A percentile compares a stretch with the other conserved stretches of the same genome.
These are phyloP conservation scores for Macheiramphus alcinus DNA, from an alignment of 2,113 vertebrate genomes.

Conservation along the genomic window DNA sequence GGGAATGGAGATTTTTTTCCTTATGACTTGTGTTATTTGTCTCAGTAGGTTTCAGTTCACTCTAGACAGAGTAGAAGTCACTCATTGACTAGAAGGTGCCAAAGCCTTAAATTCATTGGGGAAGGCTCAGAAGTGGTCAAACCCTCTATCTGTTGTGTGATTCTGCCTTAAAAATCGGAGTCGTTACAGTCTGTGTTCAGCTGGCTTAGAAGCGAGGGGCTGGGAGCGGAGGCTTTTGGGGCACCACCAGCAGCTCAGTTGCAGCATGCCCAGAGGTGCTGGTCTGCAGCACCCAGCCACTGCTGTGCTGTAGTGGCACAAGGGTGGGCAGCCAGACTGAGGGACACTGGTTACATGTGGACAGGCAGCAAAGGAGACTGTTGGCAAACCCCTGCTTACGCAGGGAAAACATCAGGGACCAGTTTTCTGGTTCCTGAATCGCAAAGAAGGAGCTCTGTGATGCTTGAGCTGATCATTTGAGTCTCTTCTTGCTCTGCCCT, in stretches of 20 bases:
- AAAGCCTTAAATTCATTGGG: not conserved
- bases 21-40: not conserved
- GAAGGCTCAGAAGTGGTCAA: not conserved
- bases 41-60: not conserved
- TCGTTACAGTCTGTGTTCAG: rapidly evolving
- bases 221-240: not conserved
- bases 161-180: not conserved
- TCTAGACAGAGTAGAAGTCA: not conserved
- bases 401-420: too few relatives aligned
- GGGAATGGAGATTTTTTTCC: not conserved
- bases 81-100: not conserved
- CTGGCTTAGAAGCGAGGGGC: not conserved
- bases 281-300: not conserved
- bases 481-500: not conserved
- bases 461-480: not conserved
- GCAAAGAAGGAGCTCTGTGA: not conserved
- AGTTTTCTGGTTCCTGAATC: not conserved
- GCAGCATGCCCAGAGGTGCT: not conserved
- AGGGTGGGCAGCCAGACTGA: not conserved
- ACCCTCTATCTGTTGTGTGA: not conserved
- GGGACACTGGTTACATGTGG: not conserved
- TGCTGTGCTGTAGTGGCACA: rapidly evolving
- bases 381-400: not conserved
- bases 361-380: not conserved
- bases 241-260: rapidly evolving